phyloP scores from a whole-genome alignment of 2,888 invertebrate species.

The Parasteatoda lunata region DNA sequence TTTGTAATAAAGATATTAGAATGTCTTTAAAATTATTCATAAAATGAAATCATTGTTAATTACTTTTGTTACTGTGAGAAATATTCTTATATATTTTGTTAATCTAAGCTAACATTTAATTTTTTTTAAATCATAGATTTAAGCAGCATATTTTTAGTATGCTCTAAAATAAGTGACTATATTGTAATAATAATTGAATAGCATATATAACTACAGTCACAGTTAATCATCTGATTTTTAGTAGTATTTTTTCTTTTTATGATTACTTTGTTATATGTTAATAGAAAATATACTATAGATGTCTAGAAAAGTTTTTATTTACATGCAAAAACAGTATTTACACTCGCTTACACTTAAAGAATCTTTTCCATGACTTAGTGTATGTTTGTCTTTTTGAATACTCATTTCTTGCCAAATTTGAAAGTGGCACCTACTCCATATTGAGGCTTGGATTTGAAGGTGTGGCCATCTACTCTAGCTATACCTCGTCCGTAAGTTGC shows the following conservation, averaged over 20 bases:
- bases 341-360: neutral
- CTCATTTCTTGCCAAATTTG: conserved; percentile 41
- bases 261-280: too few relatives aligned
- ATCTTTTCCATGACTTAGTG: neutral
- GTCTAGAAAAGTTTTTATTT: neutral
- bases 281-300: neutral
- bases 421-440: conserved; percentile 48
- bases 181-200: too few relatives aligned
- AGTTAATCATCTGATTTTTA: neutral
- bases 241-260: neutral
- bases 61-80: too few relatives aligned
- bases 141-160: too few relatives aligned
- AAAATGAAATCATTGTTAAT: too few relatives aligned
- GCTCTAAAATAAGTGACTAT: too few relatives aligned
- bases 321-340: neutral
- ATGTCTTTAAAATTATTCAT: too few relatives aligned
- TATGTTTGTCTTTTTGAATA: neutral
- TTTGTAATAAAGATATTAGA: too few relatives aligned
- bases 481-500: conserved; percentile 43
- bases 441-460: conserved; percentile 42
- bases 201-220: too few relatives aligned
- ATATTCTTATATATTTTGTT: too few relatives aligned
- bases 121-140: too few relatives aligned
- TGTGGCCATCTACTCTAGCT: conserved; percentile 36
- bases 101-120: too few relatives aligned